phyloP scores from a whole-genome alignment of 2,888 invertebrate genomes.

The Platycnemis pennipes region DNA sequence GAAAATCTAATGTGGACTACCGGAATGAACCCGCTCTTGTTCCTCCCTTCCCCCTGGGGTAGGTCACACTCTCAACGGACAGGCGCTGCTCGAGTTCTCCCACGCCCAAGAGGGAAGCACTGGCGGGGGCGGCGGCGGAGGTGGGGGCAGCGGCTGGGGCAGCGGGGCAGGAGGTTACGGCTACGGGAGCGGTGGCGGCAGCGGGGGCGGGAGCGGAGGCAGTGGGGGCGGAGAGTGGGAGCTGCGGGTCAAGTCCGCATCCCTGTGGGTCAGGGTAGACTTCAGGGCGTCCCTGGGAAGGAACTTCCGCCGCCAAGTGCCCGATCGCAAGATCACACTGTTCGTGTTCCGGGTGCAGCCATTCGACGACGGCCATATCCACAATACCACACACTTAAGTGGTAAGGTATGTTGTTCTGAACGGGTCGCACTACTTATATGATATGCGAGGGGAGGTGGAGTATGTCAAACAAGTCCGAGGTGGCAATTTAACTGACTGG shows the following conservation, averaged over 20 bases:
- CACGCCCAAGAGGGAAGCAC: constrained; percentile 82
- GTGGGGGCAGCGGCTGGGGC: constrained; percentile 63
- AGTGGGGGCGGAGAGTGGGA: constrained; percentile 81
- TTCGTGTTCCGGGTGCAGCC: constrained; percentile 86
- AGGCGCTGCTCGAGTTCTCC: constrained; percentile 92
- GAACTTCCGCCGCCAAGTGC: constrained; percentile 75
- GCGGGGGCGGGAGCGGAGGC: constrained; percentile 78
- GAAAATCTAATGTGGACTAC: not conserved
- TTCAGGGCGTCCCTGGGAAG: constrained; percentile 77
- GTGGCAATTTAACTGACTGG: not conserved
- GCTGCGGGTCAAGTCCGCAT: constrained; percentile 88
- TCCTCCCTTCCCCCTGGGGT: constrained; percentile 74
- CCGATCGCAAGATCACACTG: constrained; percentile 82
- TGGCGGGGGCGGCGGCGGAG: constrained; percentile 58
- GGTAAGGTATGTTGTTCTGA: constrained; percentile 80
- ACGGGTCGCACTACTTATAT: constrained; percentile 58
- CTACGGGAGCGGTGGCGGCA: constrained; percentile 69
- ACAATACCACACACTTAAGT: constrained; percentile 83
- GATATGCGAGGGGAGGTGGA: not conserved
- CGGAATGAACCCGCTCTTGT: constrained; percentile 25
- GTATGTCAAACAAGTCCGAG: not conserved
- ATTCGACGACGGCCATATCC: constrained; percentile 78
- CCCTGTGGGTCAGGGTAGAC: constrained; percentile 88
- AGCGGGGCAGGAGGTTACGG: constrained; percentile 47
- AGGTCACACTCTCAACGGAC: constrained; percentile 92